Conservation (phyloP, 2,888 invertebrate genomes). For the Meliscaeva auricollis region DNA sequence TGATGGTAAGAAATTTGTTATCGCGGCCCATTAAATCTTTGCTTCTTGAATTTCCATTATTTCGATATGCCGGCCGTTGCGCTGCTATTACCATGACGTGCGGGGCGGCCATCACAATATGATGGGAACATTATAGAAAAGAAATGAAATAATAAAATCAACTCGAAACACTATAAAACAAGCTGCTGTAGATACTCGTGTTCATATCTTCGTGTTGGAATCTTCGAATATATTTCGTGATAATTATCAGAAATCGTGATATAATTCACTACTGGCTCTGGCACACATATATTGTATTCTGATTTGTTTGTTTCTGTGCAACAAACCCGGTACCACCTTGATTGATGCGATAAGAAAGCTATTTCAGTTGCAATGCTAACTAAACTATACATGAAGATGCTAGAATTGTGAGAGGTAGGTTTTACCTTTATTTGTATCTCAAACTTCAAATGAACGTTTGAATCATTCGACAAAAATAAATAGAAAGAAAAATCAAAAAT, state of each 20-base stretch:
- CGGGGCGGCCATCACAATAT: not conserved
- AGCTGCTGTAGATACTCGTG: not conserved
- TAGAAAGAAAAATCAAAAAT: not conserved
- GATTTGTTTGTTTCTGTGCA: constrained; percentile 19
- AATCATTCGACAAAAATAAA: constrained; percentile 12
- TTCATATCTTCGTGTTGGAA: constrained; percentile 36
- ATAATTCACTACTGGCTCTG: constrained; percentile 64
- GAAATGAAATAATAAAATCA: constrained; percentile 11
- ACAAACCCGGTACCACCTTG: too few species aligned
- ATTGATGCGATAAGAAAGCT: not conserved
- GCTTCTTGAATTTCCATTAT: constrained; percentile 54
- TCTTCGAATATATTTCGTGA: constrained; percentile 55
- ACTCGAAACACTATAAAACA: not conserved
- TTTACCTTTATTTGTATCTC: constrained; percentile 4
- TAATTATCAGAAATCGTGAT: constrained; percentile 72
- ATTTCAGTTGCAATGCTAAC: not conserved
- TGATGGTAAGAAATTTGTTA: constrained; percentile 54
- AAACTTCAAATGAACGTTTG: constrained; percentile 16
- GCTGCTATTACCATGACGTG: not conserved
- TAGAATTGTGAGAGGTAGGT: not conserved
- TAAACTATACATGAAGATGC: constrained; percentile 4
- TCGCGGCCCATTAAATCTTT: constrained; percentile 59
- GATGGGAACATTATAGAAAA: constrained; percentile 1
- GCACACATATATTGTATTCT: constrained; percentile 50
- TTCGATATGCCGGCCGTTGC: not conserved